Percentiles rank a stretch among this genome's conserved stretches.
These are phyloP conservation scores for Eupithecia tripunctaria DNA, from an alignment of 2,888 invertebrate genomes.

Conservation along the genomic window DNA sequence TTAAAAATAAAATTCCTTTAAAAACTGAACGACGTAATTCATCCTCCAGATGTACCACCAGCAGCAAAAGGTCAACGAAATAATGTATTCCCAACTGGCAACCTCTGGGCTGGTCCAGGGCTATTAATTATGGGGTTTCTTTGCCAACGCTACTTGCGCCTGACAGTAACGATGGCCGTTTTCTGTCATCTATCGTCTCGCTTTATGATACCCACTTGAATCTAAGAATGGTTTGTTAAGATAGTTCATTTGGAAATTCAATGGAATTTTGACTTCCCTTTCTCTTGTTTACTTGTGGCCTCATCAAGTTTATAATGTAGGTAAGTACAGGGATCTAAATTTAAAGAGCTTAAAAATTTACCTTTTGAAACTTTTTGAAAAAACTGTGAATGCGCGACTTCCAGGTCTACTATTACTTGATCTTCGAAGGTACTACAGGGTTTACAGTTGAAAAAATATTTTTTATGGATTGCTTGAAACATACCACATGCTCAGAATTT, in stretches of 20 bases:
- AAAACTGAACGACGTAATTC: constrained; percentile 38
- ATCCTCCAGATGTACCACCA: constrained; percentile 47
- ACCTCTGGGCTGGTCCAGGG: constrained; percentile 62
- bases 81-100: constrained; percentile 66
- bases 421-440: constrained; percentile 35
- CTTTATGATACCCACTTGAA: constrained; percentile 14
- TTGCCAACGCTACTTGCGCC: constrained; percentile 71
- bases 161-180: constrained; percentile 80
- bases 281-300: neutral
- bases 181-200: constrained; percentile 58
- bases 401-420: constrained; percentile 27
- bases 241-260: constrained; percentile 17
- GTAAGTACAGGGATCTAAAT: neutral
- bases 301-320: neutral
- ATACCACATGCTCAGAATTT: constrained; percentile 36
- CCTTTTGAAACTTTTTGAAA: constrained; percentile 8
- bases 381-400: constrained; percentile 12
- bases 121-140: constrained; percentile 78
- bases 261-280: constrained; percentile 7
- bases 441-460: constrained; percentile 32
- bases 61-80: constrained; percentile 63
- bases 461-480: constrained; percentile 35
- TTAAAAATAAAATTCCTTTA: constrained; percentile 2
- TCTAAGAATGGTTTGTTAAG: neutral
- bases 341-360: neutral